phyloP scores from a whole-genome alignment of 2,113 vertebrate genomes.

The Gavia stellata region DNA sequence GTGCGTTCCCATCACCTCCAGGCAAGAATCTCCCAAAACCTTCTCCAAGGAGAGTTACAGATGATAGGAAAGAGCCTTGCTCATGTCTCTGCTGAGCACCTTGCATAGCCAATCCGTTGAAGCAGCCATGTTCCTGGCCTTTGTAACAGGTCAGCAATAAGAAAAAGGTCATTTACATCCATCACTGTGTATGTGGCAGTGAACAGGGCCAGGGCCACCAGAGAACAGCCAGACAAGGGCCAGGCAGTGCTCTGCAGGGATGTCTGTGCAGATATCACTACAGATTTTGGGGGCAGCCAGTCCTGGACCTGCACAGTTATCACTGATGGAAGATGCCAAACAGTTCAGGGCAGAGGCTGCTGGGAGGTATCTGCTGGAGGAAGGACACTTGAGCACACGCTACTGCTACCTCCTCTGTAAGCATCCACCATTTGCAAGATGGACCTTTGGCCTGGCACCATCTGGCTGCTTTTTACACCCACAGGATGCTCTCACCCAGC shows the following conservation, averaged over 20 bases:
- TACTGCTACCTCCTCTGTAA: background rate
- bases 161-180: background rate
- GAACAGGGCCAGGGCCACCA: background rate
- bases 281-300: background rate
- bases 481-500: background rate
- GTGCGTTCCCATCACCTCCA: background rate
- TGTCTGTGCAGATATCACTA: background rate
- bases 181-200: background rate
- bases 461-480: background rate
- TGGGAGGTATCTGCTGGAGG: background rate
- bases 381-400: background rate
- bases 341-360: background rate
- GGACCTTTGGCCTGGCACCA: background rate
- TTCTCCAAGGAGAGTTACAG: too few species aligned
- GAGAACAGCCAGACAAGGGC: background rate
- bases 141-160: background rate
- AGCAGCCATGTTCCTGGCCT: background rate
- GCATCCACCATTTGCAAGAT: background rate
- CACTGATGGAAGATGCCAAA: background rate
- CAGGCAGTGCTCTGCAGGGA: background rate
- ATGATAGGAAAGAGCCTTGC: too few species aligned
- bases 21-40: background rate
- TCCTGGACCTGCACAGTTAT: background rate
- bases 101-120: rapidly evolving
- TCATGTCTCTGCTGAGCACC: background rate